Evolutionary conservation across 2,797 vertebrate genomes (phyloP).

Genomic region (Paedocypris micromegethes): DNA sequence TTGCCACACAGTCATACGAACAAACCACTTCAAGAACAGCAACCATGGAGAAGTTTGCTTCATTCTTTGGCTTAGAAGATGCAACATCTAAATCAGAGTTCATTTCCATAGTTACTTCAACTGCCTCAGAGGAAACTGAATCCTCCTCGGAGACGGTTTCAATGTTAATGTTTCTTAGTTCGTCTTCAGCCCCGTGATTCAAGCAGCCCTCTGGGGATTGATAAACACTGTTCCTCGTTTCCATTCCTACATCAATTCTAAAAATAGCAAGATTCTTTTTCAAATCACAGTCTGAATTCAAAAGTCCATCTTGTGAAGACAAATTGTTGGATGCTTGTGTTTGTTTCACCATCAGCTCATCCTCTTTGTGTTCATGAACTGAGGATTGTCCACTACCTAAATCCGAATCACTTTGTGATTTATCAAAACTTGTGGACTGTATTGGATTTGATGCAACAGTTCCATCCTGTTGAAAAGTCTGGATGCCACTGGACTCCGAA

Average conservation of each 20-base stretch:
- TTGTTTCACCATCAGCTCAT: constrained; percentile 42
- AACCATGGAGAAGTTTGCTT: constrained; percentile 36
- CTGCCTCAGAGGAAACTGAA: constrained; percentile 43
- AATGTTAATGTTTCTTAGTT: constrained; percentile 48
- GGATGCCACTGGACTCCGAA: constrained; percentile 66
- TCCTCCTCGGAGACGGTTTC: constrained; percentile 54
- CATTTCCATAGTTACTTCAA: constrained; percentile 30
- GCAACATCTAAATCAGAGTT: constrained; percentile 49
- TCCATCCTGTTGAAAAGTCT: constrained; percentile 57
- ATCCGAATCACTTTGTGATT: constrained; percentile 59
- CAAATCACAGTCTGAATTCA: constrained; percentile 46
- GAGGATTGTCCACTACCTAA: constrained; percentile 63
- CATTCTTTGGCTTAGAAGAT: constrained; percentile 49
- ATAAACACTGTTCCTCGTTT: constrained; percentile 16
- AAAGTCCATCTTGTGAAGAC: constrained; percentile 15
- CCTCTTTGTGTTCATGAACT: constrained; percentile 52
- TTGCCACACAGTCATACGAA: constrained; percentile 28
- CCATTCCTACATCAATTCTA: constrained; percentile 16
- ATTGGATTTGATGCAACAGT: constrained; percentile 49
- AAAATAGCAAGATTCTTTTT: constrained; percentile 21
- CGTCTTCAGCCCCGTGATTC: constrained; percentile 35
- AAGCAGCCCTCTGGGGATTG: constrained; percentile 23
- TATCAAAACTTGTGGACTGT: constrained; percentile 50
- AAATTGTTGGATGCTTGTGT: constrained; percentile 25
- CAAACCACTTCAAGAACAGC: constrained; percentile 43